phyloP scores from a whole-genome alignment of 2,797 vertebrate genomes.

The Bradypodion pumilum region DNA sequence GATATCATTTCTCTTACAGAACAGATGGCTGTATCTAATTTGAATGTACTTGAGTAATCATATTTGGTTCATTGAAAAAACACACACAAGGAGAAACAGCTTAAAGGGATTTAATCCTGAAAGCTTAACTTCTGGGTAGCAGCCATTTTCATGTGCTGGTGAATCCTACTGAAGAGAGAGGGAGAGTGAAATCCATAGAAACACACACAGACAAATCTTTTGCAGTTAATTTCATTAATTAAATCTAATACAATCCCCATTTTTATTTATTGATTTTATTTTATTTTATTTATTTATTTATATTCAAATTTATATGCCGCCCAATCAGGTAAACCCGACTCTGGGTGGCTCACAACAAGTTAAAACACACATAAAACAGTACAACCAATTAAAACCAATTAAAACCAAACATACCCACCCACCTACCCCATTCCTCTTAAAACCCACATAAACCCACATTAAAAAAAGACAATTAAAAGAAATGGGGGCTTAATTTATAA shows the following conservation, averaged over 20 bases:
- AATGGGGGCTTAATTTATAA: too few relatives aligned
- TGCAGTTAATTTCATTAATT: slow-evolving; percentile 2
- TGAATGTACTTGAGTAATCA: slow-evolving; percentile 27
- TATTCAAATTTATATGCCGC: too few relatives aligned
- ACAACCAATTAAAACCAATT: too few relatives aligned
- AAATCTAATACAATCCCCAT: not conserved
- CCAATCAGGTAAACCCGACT: too few relatives aligned
- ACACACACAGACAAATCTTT: slow-evolving; percentile 1
- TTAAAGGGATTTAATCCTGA: slow-evolving; percentile 26
- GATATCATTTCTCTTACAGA: slow-evolving; percentile 9
- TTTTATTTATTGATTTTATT: not conserved
- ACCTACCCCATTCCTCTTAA: too few relatives aligned
- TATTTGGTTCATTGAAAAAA: slow-evolving; percentile 27
- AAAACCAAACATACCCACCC: too few relatives aligned
- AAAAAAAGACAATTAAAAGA: too few relatives aligned
- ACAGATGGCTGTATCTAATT: slow-evolving; percentile 29
- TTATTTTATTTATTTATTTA: too few relatives aligned
- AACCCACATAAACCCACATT: too few relatives aligned
- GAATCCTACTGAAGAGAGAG: not conserved
- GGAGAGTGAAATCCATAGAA: not conserved
- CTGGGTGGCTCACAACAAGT: too few relatives aligned
- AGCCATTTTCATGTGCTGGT: slow-evolving; percentile 9
- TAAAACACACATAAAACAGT: too few relatives aligned
- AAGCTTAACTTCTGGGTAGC: slow-evolving; percentile 14
- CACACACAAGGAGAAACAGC: slow-evolving; percentile 1